Evolutionary conservation across 2,888 invertebrate genomes (phyloP).

Genomic region (Ceramica pisi): DNA sequence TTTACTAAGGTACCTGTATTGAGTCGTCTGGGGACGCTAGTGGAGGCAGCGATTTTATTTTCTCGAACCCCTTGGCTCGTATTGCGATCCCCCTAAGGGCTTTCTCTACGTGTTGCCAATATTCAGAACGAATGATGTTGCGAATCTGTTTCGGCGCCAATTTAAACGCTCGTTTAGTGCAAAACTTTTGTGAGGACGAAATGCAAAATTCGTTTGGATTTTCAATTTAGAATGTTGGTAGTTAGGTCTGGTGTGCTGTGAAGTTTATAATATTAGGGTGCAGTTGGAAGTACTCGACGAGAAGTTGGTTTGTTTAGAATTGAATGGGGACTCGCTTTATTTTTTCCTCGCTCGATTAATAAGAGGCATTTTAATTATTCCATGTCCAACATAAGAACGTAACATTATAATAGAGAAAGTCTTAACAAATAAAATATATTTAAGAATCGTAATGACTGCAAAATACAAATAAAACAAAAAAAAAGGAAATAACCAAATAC

Average conservation of each 20-base stretch:
- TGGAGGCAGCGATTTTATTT: conserved; percentile 86
- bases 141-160: conserved; percentile 85
- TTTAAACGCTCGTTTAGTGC: conserved; percentile 79
- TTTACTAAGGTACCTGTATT: conserved; percentile 85
- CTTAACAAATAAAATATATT: conserved; percentile 18
- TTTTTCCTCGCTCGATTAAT: not conserved
- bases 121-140: conserved; percentile 87
- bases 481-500: conserved; percentile 33
- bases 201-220: conserved; percentile 78
- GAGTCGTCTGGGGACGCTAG: conserved; percentile 84
- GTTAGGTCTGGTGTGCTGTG: conserved; percentile 63
- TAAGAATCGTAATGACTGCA: conserved; percentile 26
- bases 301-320: conserved; percentile 1
- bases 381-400: not conserved
- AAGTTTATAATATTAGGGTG: conserved; percentile 53
- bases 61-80: conserved; percentile 77
- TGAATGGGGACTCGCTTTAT: not conserved
- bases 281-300: conserved; percentile 1
- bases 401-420: not conserved
- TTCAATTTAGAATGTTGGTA: conserved; percentile 77
- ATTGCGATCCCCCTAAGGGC: conserved; percentile 85
- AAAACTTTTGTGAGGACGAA: conserved; percentile 73
- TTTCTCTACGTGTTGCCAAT: conserved; percentile 87
- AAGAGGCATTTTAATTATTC: conserved; percentile 1
- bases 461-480: conserved; percentile 39